Conservation (phyloP, 2,797 vertebrate genomes). For the Paguma larvata region DNA sequence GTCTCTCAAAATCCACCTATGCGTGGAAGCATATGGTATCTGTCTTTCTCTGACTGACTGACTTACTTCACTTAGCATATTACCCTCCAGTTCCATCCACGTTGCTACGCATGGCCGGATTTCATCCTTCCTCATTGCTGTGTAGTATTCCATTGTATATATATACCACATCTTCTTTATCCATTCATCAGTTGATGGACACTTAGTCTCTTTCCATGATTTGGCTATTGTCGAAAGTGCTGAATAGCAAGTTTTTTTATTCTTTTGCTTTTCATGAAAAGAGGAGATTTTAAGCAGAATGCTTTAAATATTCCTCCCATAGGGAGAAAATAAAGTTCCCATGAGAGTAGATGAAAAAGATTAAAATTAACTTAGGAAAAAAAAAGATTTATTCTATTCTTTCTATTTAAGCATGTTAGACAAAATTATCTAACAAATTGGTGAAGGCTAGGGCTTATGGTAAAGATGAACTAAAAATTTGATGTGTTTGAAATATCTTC, state of each 20-base stretch:
- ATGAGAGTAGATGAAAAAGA: neutral
- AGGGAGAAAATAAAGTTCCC: neutral
- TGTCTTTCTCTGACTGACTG: too few relatives aligned
- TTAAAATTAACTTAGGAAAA: neutral
- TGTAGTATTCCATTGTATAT: too few relatives aligned
- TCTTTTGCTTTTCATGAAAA: neutral
- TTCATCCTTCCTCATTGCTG: too few relatives aligned
- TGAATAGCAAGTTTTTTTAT: neutral
- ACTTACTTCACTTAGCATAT: too few relatives aligned
- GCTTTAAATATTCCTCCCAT: neutral
- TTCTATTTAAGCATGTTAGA: neutral
- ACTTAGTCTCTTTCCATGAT: too few relatives aligned
- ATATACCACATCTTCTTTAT: too few relatives aligned
- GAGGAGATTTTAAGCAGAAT: neutral
- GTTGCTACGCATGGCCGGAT: too few relatives aligned
- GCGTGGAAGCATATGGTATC: too few relatives aligned
- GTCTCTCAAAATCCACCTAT: too few relatives aligned
- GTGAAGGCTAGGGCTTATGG: neutral
- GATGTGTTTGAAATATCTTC: neutral
- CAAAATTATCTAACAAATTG: conserved; percentile 21
- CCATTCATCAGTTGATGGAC: too few relatives aligned
- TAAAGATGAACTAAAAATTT: neutral
- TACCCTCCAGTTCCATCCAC: too few relatives aligned
- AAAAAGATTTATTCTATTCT: neutral
- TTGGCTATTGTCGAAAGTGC: too few relatives aligned